Base-by-base conservation (phyloP, 1,140 invertebrate genomes). In the Thrips palmi region DNA sequence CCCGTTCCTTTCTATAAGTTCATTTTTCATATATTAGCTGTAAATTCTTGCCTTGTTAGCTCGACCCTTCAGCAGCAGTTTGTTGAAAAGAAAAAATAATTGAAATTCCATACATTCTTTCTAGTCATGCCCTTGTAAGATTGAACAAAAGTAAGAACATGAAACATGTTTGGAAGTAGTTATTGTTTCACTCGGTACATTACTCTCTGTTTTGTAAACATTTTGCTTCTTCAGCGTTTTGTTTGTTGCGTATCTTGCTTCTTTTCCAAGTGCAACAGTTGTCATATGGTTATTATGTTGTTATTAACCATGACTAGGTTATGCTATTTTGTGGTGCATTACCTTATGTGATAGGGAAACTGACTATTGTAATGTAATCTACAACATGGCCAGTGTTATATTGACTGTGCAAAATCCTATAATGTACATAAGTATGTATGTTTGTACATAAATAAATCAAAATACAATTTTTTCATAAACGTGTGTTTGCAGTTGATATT, bases 401-500 rank as follows among this genome's bases (percentile, higher is more conserved):
- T 20, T 20, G 27, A 43, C 18, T 18, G 22, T 34, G n/a, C 6
- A 5, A 34, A 7, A 42, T n/a, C n/a, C 32, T 34, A 43, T 45
- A 41, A 34, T 42, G 37, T 43, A 42, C 40, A 45, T 47, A 47
- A 40, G 42, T 50, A 46, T 59, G 55, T 60, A 60, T 60, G 57
- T 59, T 59, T 60, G 56, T 59, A 60, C 47, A 60, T 60, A 59
- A 55, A 57, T 50, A 52, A 44, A 44, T 39, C 32, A 35, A 25
- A 39, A 33, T 36, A 32, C 25, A 40, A 23, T 39, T 40, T 40
- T 40, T n/a, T n/a, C n/a, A n/a, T n/a, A n/a, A n/a, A n/a, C n/a
- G n/a, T n/a, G n/a, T n/a, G n/a, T n/a, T n/a, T n/a, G n/a, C n/a
- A n/a, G n/a, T n/a, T n/a, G n/a, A n/a, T n/a, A n/a, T n/a, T n/a